Evolutionary conservation across 2,113 vertebrate genomes (phyloP).

Genomic region (Gymnocephalus cernua): DNA sequence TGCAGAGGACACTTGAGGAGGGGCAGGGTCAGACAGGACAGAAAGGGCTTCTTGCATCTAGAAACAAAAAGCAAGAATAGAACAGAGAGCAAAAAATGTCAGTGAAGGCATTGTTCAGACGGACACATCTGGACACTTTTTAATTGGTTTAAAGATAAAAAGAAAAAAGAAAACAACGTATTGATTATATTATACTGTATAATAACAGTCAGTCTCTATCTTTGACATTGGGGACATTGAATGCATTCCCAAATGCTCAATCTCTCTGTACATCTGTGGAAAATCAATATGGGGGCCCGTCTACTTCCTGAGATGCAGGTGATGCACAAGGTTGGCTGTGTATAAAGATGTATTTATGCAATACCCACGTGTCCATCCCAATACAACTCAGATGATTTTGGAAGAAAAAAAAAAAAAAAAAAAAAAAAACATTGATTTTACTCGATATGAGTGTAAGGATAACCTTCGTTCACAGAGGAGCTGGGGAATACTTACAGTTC

Average conservation of each 20-base stretch:
- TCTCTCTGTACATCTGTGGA: conserved; percentile 39
- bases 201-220: background rate
- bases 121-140: background rate
- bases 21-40: conserved; percentile 40
- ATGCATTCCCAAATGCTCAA: conserved; percentile 31
- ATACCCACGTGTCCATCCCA: background rate
- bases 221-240: conserved; percentile 7
- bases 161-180: background rate
- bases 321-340: background rate
- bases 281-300: conserved; percentile 52
- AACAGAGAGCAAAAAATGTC: background rate
- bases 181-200: conserved; percentile 8
- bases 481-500: background rate
- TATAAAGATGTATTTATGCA: conserved; percentile 26
- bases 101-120: background rate
- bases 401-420: background rate
- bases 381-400: background rate
- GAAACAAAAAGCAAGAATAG: conserved; percentile 10
- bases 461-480: background rate
- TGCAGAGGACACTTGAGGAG: conserved; percentile 42
- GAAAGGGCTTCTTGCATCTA: conserved; percentile 74
- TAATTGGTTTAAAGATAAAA: conserved; percentile 11
- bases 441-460: background rate
- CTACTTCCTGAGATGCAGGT: conserved; percentile 30
- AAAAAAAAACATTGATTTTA: background rate